Conservation (phyloP, 2,113 vertebrate species). For the Austrofundulus limnaeus region DNA sequence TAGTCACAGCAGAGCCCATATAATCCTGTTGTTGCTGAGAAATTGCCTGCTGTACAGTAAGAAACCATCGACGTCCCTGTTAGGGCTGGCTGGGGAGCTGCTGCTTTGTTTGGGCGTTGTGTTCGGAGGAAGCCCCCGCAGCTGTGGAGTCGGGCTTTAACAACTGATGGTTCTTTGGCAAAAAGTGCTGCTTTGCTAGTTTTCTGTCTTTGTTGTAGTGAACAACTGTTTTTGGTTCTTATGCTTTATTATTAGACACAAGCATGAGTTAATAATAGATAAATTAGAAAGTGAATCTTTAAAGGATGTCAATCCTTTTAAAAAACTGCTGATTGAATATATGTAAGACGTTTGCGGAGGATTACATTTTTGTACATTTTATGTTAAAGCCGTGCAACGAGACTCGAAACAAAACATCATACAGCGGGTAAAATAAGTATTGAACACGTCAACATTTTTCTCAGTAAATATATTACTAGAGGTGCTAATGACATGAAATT, state of each 20-base stretch:
- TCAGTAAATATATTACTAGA: no score
- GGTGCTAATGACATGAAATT: no score
- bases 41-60: conserved; percentile 58
- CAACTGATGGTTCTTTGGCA: conserved; percentile 6
- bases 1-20: conserved; percentile 64
- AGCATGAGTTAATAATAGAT: neutral
- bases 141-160: neutral
- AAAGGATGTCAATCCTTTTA: no score
- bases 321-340: no score
- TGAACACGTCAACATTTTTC: no score
- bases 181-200: neutral
- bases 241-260: neutral
- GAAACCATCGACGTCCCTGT: conserved; percentile 52
- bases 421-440: no score
- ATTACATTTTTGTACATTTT: no score
- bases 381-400: no score
- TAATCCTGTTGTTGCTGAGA: conserved; percentile 70
- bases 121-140: conserved; percentile 8
- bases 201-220: neutral
- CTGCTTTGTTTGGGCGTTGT: neutral
- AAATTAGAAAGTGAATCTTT: no score
- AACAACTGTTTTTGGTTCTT: neutral
- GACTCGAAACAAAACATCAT: no score
- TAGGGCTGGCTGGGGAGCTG: conserved; percentile 46
- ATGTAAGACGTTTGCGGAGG: no score